These are phyloP conservation scores for Drosophila equinoxialis DNA, from an alignment of 1,140 invertebrate genomes.

Conservation along the genomic window DNA sequence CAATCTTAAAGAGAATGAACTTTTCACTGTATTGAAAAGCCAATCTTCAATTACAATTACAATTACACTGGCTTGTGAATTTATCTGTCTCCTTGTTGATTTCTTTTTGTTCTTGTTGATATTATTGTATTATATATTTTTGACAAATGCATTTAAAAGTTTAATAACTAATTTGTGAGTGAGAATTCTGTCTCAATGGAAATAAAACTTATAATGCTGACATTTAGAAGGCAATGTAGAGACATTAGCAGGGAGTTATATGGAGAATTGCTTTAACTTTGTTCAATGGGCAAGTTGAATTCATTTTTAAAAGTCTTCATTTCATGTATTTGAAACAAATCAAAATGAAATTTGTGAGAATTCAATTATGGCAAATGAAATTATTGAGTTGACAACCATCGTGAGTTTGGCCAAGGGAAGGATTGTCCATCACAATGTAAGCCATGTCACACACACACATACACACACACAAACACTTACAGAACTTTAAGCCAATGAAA, in stretches of 20 bases:
- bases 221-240: too few species aligned
- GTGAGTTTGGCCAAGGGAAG: background rate
- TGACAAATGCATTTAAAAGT: too few species aligned
- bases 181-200: too few species aligned
- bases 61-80: too few species aligned
- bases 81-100: too few species aligned
- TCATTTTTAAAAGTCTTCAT: background rate
- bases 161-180: too few species aligned
- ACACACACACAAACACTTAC: background rate
- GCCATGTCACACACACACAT: background rate
- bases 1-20: too few species aligned
- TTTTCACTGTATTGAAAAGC: too few species aligned
- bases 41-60: too few species aligned
- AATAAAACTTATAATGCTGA: too few species aligned
- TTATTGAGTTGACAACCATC: conserved; percentile 1
- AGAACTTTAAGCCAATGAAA: background rate
- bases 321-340: background rate
- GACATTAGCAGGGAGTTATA: background rate
- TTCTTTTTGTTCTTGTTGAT: too few species aligned
- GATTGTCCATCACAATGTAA: background rate
- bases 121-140: too few species aligned
- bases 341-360: conserved; percentile 2
- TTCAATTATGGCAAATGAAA: conserved; percentile 5
- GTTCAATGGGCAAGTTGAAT: background rate
- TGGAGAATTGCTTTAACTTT: background rate